phyloP scores from a whole-genome alignment of 2,797 vertebrate genomes.

The Orientallactaga sibirica region DNA sequence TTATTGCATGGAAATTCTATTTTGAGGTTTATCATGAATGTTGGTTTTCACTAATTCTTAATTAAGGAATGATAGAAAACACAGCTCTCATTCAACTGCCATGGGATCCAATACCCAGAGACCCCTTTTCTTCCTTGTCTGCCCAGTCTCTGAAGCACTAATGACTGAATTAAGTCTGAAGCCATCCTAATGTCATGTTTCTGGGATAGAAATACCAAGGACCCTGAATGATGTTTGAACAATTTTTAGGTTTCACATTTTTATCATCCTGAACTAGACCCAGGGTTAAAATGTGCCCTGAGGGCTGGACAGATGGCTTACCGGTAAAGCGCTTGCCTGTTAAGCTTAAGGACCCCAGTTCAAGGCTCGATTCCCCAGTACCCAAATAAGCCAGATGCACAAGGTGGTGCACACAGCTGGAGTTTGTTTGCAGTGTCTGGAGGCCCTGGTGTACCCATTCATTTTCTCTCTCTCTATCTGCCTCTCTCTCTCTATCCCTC shows the following conservation, averaged over 20 bases:
- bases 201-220: not conserved
- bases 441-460: no score
- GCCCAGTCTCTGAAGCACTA: not conserved
- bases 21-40: conserved; percentile 50
- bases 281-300: not conserved
- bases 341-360: no score
- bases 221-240: not conserved
- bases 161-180: not conserved
- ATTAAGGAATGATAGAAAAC: conserved; percentile 68
- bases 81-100: conserved; percentile 17
- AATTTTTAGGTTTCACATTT: not conserved
- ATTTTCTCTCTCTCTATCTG: no score
- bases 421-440: no score
- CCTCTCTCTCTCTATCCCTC: no score
- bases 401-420: no score
- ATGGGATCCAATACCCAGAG: not conserved
- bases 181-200: not conserved
- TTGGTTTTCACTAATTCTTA: conserved; percentile 54
- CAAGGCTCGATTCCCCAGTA: no score
- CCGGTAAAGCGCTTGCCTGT: no score
- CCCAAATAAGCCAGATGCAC: no score
- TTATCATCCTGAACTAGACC: not conserved
- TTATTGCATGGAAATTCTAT: conserved; percentile 51
- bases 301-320: not conserved
- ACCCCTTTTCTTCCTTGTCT: not conserved